Base-by-base conservation (phyloP, 1,140 invertebrate species). In the Eurosta solidaginis region DNA sequence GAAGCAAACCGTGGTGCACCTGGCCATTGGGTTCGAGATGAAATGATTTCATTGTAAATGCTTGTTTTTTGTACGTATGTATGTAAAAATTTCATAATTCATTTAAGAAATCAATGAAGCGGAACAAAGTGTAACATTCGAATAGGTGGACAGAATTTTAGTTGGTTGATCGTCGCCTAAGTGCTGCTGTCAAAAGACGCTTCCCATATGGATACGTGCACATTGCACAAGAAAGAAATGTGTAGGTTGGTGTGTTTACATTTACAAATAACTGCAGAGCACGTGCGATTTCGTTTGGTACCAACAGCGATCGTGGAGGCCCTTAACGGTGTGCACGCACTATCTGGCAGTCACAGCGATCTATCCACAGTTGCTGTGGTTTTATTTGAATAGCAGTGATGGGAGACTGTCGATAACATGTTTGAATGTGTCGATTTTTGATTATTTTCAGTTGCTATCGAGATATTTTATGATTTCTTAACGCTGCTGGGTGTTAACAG, bases 81-180 rank as follows among this genome's bases (percentile, higher is more conserved):
- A n/a, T n/a, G n/a, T n/a, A n/a, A n/a, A n/a, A n/a, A n/a, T 68
- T 68, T 29, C 59, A 42, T 68, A 68, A 68, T 54, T 29, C 17
- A 52, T 22, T 25, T 54, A 9, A 47, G 45, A 47, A 47, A 9
- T 20, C 40, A 36, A 68, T 68, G 59, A 68, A 6, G 59, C 59
- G 44, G 40, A 74, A 74, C 73, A 74, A 74, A 74, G 40, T 74
- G 73, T 74, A 74, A 74, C 73, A 74, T 45, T 17, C 73, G 40
- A 74, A 74, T 74, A 74, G 73, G 73, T 47, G 42, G 9, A 29
- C 73, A 74, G 73, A 25, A 47, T 74, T 74, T 47, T 44, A 45
- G 73, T 17, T 68, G 22, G 59, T 17, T 33, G 33, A 12, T 33
- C 59, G 5, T 9, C 59, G 33, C 14, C 54, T 36, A 63, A 33